Evolutionary conservation across 2,113 vertebrate species (phyloP), one percentile per base, ranked within the genome.

Genomic region (Phrynosoma blainvillii): DNA sequence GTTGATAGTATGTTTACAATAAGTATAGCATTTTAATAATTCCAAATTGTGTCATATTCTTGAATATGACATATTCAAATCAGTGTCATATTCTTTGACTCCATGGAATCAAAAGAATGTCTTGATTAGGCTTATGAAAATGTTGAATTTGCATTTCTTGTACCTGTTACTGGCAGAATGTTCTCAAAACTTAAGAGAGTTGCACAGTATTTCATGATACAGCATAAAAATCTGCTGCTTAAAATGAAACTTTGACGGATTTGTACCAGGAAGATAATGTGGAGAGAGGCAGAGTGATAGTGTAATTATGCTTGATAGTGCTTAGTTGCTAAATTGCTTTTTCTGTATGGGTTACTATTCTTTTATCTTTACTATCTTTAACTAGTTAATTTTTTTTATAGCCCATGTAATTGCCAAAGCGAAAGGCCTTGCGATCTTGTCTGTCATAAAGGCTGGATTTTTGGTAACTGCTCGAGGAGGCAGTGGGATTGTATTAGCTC

Each of bases 351-450:
- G 65, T 70, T 21, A 32, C 2, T 66, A 12, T 56, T 79, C 20
- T 80, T 40, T 23, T 56, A 54, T 23, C 36, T 23, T 77, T 36
- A 56, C 11, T 42, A 11, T 91, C 30, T 79, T 78, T 77, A 90
- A 90, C 36, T 85, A 1, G 30, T 40, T 81, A 1, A 65, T 62
- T 66, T 75, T 0, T 42, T 93, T 85, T 95, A 47, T 93, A 99
- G 99, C 98, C 86, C 98, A 99, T 1, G 97, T 99, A 10, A 98
- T 99, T 79, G 99, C 98, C 4, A 99, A 97, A 96, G 98, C 99
- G 0, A 97, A 99, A 93, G 99, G 99, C 59, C 97, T 99, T 62
- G 99, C 98, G 36, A 95, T 99, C 93, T 94, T 99, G 90, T 98
- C 99, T 0, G 98, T 99, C 94, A 97, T 99, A 92, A 99, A 99